phyloP scores from a whole-genome alignment of 2,888 invertebrate genomes.

The Rhamphomyia laevipes region DNA sequence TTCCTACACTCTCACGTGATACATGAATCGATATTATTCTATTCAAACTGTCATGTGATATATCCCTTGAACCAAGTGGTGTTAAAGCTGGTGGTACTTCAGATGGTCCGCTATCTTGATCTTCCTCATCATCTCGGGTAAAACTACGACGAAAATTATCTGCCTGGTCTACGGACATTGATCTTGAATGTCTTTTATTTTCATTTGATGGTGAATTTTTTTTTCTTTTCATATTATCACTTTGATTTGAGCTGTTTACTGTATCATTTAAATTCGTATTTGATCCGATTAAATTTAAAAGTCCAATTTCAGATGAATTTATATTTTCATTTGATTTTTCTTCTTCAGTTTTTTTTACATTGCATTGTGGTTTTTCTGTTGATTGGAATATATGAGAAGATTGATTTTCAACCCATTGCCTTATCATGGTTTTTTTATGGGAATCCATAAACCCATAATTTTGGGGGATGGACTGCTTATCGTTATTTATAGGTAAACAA shows the following conservation, averaged over 20 bases:
- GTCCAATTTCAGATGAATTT: conserved; percentile 48
- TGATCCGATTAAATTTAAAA: conserved; percentile 36
- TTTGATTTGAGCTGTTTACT: neutral
- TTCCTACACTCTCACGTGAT: conserved; percentile 56
- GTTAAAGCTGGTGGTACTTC: conserved; percentile 72
- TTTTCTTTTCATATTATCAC: neutral
- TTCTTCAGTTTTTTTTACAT: conserved; percentile 44
- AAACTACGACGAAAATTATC: conserved; percentile 17
- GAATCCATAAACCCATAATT: conserved; percentile 86
- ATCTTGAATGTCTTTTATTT: neutral
- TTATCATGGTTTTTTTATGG: conserved; percentile 85
- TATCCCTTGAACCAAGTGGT: conserved; percentile 67
- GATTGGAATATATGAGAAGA: conserved; percentile 61
- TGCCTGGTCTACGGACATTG: neutral
- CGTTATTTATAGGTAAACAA: too few relatives aligned
- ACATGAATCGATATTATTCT: conserved; percentile 35
- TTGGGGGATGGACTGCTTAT: conserved; percentile 21
- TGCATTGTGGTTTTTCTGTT: conserved; percentile 42
- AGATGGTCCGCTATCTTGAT: conserved; percentile 70
- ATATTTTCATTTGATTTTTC: conserved; percentile 36
- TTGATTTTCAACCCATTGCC: conserved; percentile 88
- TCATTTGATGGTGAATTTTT: neutral
- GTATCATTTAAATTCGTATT: neutral
- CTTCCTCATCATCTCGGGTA: conserved; percentile 47
- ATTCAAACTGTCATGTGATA: conserved; percentile 72